Evolutionary conservation across 2,888 invertebrate genomes (phyloP), one percentile per base, ranked within the genome.

Genomic region (Nesidiocoris tenuis): DNA sequence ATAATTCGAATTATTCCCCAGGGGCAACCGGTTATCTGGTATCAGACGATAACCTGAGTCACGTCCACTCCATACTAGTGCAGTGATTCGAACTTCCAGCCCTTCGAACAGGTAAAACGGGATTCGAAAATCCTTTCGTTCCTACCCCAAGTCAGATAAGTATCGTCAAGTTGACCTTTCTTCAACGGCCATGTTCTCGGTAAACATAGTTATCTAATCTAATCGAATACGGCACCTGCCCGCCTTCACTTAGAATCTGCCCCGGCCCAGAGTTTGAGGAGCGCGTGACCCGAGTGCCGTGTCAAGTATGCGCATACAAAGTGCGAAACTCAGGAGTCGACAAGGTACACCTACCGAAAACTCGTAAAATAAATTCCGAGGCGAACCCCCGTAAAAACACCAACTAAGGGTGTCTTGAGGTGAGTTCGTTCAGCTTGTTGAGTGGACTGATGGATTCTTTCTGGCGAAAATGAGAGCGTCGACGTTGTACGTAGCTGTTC

Each of bases 381-480:
- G 16, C 54, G 54, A 54, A 16, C n/a, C 59, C 17, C 17, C 3
- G n/a, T 3, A 59, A 59, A n/a, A 3, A 59, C 2, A 59, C n/a
- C 7, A 54, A 16, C 16, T 54, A 12, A 12, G 39, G 39, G 39
- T 12, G 39, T 39, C 5, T 39, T 39, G 39, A 12, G 39, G 39
- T 39, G 12, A 39, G 54, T 54, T 54, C 9, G 54, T 12, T 7
- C 54, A 12, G 54, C 16, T 54, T 54, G 54, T 54, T 54, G 54
- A 54, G 59, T 5, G n/a, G n/a, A 19, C 3, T 59, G 59, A 59
- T 59, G 59, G 3, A 59, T 59, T 59, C 59, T 5, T 54, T 9
- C 17, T 5, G 59, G 59, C n/a, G 59, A 59, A 70, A 70, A 72
- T 72, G 39, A 39, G 72, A 72, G 72, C 72, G 39, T 9, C 24